These are phyloP conservation scores for Troides oblongomaculatus DNA, from an alignment of 2,888 invertebrate genomes.

Conservation along the genomic window DNA sequence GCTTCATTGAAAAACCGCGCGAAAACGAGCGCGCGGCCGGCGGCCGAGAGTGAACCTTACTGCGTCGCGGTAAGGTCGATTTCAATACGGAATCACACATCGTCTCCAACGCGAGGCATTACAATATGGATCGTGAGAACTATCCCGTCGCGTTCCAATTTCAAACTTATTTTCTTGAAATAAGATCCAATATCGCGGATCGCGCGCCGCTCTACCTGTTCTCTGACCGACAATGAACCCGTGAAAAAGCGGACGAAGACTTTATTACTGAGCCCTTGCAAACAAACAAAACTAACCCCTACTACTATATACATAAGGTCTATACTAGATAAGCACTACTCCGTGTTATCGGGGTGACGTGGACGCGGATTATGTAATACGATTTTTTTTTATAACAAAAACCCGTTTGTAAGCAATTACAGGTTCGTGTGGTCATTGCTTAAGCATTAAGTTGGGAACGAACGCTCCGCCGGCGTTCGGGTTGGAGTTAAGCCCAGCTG, in stretches of 20 bases:
- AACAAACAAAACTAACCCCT: slow-evolving; percentile 35
- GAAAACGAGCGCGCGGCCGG: slow-evolving; percentile 29
- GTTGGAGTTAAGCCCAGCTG: too few species aligned
- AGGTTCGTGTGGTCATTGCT: background rate
- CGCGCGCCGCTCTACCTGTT: slow-evolving; percentile 56
- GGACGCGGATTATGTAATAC: slow-evolving; percentile 30
- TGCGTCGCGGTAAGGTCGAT: too few species aligned
- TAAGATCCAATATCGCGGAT: slow-evolving; percentile 26
- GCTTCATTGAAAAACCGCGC: slow-evolving; percentile 37
- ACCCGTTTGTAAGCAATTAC: slow-evolving; percentile 15
- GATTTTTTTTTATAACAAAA: slow-evolving; percentile 10
- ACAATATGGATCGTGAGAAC: slow-evolving; percentile 44
- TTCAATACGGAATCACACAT: too few species aligned
- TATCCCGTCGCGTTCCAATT: slow-evolving; percentile 24
- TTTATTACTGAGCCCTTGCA: slow-evolving; percentile 16
- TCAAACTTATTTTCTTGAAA: slow-evolving; percentile 24
- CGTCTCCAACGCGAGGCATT: slow-evolving; percentile 29
- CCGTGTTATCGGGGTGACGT: slow-evolving; percentile 28
- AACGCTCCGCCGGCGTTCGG: too few species aligned
- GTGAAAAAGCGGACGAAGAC: slow-evolving; percentile 63
- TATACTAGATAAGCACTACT: slow-evolving; percentile 23
- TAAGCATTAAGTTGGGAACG: too few species aligned
- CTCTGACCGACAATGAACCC: slow-evolving; percentile 70
- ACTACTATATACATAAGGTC: fast-evolving
- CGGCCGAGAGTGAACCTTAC: slow-evolving; percentile 23